Base-by-base conservation (phyloP, 2,888 invertebrate species). In the Brachypterus glaber region DNA sequence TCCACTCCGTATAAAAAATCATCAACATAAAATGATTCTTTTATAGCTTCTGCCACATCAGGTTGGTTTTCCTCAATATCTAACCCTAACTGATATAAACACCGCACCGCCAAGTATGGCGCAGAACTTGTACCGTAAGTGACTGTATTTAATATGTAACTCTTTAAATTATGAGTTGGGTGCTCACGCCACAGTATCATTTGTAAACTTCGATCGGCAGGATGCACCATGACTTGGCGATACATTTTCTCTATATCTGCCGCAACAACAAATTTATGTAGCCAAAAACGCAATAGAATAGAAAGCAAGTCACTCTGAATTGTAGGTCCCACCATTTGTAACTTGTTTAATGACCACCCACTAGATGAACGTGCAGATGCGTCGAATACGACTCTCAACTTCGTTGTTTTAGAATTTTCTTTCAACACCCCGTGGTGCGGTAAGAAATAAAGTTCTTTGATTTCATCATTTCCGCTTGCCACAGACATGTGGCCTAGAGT, bases 341-440 rank as follows among this genome's bases (percentile, higher is more conserved):
- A 26, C 13, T 43, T 38, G 30, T 43, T 43, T 17, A 41, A 25
- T 14, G 37, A 40, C 3, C 26, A 12, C 9, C 40, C 43, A n/a
- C 17, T 35, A 14, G 13, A 29, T 9, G 34, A 27, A 17, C 25
- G 21, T 1, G 21, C 17, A 13, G 33, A 33, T 3, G 34, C 34
- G 27, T 43, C 33, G 27, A 43, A 43, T 9, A 40, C 40, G 3
- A 41, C 43, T 2, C 38, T 21, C 5, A 31, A 18, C 14, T 24
- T 34, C 4, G 37, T 41, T 4, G 40, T 38, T 24, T 27, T n/a
- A 24, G 34, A 34, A 13, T 27, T 21, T 9, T 32, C 18, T 14
- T 41, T 38, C 3, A 38, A 16, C 2, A 43, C 43, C n/a, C 33
- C 35, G 11, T 40, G 43, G 30, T 43, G 40, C 15, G 40, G 43